Conservation (phyloP, 2,888 invertebrate species). For the Apodemia duryi region DNA sequence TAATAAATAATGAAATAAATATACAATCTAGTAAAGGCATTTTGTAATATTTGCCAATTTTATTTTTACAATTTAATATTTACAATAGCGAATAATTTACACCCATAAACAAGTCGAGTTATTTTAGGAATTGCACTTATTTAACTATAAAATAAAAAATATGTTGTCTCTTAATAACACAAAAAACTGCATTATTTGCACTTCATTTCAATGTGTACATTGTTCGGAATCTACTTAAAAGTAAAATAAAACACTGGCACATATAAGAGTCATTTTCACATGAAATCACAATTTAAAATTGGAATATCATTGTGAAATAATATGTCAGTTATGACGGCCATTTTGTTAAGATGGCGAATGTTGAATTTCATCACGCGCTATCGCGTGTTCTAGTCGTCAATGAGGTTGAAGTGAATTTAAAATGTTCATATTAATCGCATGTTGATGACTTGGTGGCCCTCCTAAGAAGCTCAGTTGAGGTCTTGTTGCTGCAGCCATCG, state of each 20-base stretch:
- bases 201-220: slow-evolving; percentile 12
- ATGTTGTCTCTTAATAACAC: slow-evolving; percentile 12
- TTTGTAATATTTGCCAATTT: slow-evolving; percentile 13
- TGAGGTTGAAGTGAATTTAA: slow-evolving; percentile 79
- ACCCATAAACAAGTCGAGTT: slow-evolving; percentile 4
- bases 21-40: slow-evolving; percentile 10
- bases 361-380: slow-evolving; percentile 45
- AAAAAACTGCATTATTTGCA: slow-evolving; percentile 1
- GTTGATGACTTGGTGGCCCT: slow-evolving; percentile 74
- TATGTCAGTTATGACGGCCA: slow-evolving; percentile 28
- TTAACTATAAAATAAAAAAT: slow-evolving; percentile 22
- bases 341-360: slow-evolving; percentile 50
- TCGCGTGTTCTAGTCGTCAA: slow-evolving; percentile 71
- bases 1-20: slow-evolving; percentile 12
- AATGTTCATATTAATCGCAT: slow-evolving; percentile 77
- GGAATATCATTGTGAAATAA: slow-evolving; percentile 4
- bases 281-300: slow-evolving; percentile 11
- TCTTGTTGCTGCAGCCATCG: slow-evolving; percentile 81
- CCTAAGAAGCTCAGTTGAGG: slow-evolving; percentile 81
- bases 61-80: slow-evolving; percentile 10
- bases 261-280: slow-evolving; percentile 25
- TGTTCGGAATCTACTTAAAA: background rate
- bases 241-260: slow-evolving; percentile 29
- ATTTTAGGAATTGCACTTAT: slow-evolving; percentile 23
- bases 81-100: slow-evolving; percentile 10